phyloP scores from a whole-genome alignment of 2,888 invertebrate species.

The Tiliacea citrago region DNA sequence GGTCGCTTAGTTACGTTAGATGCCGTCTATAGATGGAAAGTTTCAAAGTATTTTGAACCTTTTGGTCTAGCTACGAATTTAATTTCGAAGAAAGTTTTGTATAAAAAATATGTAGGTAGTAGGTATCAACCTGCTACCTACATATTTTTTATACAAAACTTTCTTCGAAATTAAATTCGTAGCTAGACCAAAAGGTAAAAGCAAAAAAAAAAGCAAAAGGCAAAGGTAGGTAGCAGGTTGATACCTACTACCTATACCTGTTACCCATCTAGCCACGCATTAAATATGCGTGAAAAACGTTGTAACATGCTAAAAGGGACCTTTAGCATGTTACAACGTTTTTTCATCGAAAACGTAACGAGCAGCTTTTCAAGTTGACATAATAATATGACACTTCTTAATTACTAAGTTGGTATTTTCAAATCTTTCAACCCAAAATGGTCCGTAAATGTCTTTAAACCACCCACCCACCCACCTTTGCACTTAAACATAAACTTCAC shows the following conservation, averaged over 20 bases:
- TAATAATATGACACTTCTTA: not conserved
- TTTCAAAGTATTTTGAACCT: conserved; percentile 32
- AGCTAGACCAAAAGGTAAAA: conserved; percentile 17
- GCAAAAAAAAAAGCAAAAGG: too few relatives aligned
- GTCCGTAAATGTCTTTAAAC: not conserved
- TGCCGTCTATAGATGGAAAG: conserved; percentile 16
- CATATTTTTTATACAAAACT: not conserved
- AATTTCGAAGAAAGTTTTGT: conserved; percentile 12
- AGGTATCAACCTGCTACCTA: too few relatives aligned
- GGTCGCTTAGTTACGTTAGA: conserved; percentile 40
- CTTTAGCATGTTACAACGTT: too few relatives aligned
- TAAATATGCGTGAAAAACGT: too few relatives aligned
- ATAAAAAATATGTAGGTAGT: not conserved
- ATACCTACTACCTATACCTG: not conserved
- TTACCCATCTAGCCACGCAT: too few relatives aligned
- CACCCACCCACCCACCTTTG: too few relatives aligned
- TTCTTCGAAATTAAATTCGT: conserved; percentile 28
- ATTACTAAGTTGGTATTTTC: not conserved
- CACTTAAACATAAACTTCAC: not conserved
- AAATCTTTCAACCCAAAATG: not conserved
- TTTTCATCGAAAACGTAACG: not conserved
- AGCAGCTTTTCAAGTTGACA: not conserved
- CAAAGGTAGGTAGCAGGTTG: not conserved
- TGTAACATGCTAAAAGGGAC: too few relatives aligned
- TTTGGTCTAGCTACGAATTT: conserved; percentile 26